These are phyloP conservation scores for Montipora cactus DNA, from an alignment of 64 coral and sea anemone species.

Conservation along the genomic window DNA sequence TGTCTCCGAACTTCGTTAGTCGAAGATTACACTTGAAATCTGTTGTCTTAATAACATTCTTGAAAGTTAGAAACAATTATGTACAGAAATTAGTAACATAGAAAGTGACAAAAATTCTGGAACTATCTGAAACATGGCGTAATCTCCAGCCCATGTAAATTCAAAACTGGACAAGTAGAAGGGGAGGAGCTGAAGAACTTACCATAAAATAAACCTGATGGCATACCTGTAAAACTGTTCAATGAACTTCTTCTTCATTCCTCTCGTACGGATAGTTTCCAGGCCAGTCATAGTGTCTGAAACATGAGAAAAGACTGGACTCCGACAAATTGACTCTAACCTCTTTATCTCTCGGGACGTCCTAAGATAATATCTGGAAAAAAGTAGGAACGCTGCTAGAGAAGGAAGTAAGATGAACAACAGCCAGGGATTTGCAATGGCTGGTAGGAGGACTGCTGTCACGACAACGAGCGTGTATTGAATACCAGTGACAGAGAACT, in stretches of 20 bases:
- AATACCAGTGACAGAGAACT: constrained; percentile 1
- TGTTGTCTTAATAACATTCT: too few relatives aligned
- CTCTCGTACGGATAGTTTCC: constrained; percentile 57
- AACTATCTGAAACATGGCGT: too few relatives aligned
- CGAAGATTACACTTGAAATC: too few relatives aligned
- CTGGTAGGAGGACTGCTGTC: constrained; percentile 20
- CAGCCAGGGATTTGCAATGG: constrained; percentile 40
- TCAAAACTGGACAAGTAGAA: too few relatives aligned
- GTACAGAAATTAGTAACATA: too few relatives aligned
- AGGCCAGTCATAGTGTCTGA: constrained; percentile 72
- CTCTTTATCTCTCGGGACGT: constrained; percentile 54
- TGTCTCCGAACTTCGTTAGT: too few relatives aligned
- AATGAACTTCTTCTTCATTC: constrained; percentile 38
- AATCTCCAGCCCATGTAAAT: too few relatives aligned
- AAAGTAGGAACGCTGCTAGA: background rate
- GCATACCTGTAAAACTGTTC: constrained; percentile 57
- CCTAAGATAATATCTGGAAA: constrained; percentile 42
- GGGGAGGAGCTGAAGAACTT: background rate
- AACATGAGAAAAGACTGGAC: constrained; percentile 73
- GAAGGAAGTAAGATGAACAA: background rate
- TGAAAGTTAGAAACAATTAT: too few relatives aligned
- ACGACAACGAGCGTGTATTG: constrained; percentile 12
- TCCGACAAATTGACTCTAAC: constrained; percentile 47
- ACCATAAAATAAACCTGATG: background rate
- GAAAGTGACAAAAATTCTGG: too few relatives aligned